Percentiles rank a stretch among this genome's conserved stretches.
phyloP scores from a whole-genome alignment of 2,797 vertebrate species.

The Fistularia commersonii region DNA sequence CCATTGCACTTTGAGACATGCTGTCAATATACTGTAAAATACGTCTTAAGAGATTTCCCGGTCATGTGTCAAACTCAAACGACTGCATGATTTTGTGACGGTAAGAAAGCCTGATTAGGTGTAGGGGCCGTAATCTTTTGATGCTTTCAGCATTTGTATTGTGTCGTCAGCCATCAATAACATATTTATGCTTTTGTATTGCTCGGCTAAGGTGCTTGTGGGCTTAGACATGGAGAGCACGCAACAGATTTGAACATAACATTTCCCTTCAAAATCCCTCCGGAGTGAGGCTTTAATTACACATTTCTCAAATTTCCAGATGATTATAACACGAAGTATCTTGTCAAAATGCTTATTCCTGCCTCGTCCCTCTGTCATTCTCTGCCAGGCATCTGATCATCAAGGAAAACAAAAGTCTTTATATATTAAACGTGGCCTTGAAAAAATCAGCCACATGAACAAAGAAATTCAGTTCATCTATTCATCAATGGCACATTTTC shows the following conservation, averaged over 20 bases:
- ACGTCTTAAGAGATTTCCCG: conserved; percentile 51
- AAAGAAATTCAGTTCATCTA: background rate
- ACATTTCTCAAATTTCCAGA: background rate
- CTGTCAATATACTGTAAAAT: conserved; percentile 33
- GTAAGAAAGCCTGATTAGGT: conserved; percentile 53
- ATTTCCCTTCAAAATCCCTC: conserved; percentile 1
- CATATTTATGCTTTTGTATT: conserved; percentile 36
- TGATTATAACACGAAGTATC: too few species aligned
- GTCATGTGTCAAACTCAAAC: conserved; percentile 22
- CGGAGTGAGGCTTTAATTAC: conserved; percentile 12
- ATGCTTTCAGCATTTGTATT: conserved; percentile 17
- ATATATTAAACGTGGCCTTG: too few species aligned
- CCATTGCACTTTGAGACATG: too few species aligned
- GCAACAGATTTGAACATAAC: conserved; percentile 20
- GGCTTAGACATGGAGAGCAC: conserved; percentile 40
- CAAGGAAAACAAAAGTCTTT: too few species aligned
- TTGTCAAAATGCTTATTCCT: too few species aligned
- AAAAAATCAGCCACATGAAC: too few species aligned
- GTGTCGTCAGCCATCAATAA: conserved; percentile 35
- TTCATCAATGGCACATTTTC: conserved; percentile 1
- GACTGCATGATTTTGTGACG: conserved; percentile 35
- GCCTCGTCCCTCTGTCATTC: too few species aligned
- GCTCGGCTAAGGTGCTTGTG: conserved; percentile 38
- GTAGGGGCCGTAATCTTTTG: conserved; percentile 24
- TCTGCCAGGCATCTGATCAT: too few species aligned